These are phyloP conservation scores for Trissonchulus latispiculum DNA, from an alignment of 2,888 invertebrate genomes.

Conservation along the genomic window DNA sequence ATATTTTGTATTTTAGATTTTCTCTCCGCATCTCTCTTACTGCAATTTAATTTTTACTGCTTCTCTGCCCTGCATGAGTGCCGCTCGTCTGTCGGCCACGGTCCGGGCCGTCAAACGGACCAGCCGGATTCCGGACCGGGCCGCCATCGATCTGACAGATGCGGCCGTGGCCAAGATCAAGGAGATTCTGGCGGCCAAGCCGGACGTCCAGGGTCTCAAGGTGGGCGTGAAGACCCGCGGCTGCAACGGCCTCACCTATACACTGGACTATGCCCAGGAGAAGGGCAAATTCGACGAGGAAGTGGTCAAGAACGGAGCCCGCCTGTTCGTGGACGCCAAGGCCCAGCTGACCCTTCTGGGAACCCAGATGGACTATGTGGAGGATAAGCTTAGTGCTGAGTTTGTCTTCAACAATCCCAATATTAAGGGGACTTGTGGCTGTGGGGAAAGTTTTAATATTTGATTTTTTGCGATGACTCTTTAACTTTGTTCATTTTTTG, in stretches of 20 bases:
- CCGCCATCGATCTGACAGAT: conserved; percentile 46
- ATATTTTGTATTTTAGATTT: too few species aligned
- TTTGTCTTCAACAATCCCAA: conserved; percentile 99
- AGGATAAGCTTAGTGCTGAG: conserved; percentile 77
- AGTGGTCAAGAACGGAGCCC: conserved; percentile 69
- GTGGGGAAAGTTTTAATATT: conserved; percentile 96
- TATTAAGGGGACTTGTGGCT: conserved; percentile 98
- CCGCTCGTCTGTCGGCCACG: conserved; percentile 35
- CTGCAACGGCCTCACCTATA: conserved; percentile 95
- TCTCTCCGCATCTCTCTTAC: too few species aligned
- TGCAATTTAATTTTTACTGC: too few species aligned
- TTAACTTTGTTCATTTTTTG: too few species aligned
- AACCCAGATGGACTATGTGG: conserved; percentile 97
- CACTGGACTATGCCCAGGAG: conserved; percentile 76
- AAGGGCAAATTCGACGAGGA: conserved; percentile 94
- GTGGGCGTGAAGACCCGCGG: conserved; percentile 93
- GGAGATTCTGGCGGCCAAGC: conserved; percentile 44
- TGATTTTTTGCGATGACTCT: too few species aligned
- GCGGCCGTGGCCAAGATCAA: conserved; percentile 47
- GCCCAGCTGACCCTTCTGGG: conserved; percentile 91
- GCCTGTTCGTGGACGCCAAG: conserved; percentile 89
- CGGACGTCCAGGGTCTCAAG: conserved; percentile 55
- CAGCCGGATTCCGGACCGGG: conserved; percentile 34
- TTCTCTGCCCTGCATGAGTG: too few species aligned
- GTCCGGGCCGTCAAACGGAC: conserved; percentile 39